A percentile compares a stretch with the other conserved stretches of the same genome.
Conservation (phyloP, 2,113 vertebrate genomes). For the Myotis davidii region DNA sequence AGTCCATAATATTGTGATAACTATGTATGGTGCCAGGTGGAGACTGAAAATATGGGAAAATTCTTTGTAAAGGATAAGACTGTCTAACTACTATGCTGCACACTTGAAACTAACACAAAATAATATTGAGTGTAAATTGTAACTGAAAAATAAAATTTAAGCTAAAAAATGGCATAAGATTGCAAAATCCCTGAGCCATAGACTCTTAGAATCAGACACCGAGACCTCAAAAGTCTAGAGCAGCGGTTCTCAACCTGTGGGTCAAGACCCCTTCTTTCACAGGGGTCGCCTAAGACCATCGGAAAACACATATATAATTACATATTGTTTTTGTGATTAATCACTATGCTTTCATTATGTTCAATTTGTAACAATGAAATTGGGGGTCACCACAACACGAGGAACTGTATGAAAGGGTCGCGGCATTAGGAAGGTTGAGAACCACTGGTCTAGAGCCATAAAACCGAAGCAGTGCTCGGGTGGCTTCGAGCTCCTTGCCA, state of each 20-base stretch:
- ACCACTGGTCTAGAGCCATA: too few species aligned
- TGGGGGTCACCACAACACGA: too few species aligned
- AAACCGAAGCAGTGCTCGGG: not conserved
- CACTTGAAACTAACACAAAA: not conserved
- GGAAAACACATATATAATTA: too few species aligned
- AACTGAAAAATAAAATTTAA: not conserved
- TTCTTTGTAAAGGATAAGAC: not conserved
- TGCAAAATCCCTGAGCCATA: not conserved
- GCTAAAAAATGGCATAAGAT: not conserved
- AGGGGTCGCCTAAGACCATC: too few species aligned
- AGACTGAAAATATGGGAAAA: not conserved
- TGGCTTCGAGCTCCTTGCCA: not conserved
- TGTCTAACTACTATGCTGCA: not conserved
- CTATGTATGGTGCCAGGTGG: not conserved
- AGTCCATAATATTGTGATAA: not conserved
- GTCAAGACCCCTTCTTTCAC: too few species aligned
- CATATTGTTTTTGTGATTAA: too few species aligned
- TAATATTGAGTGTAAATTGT: not conserved
- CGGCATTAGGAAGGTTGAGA: too few species aligned
- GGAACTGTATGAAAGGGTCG: too few species aligned
- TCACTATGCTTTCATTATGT: too few species aligned
- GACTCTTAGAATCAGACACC: not conserved
- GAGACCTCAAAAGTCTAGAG: too few species aligned
- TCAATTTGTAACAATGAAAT: too few species aligned
- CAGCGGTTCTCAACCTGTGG: too few species aligned